Conservation (phyloP, 2,888 invertebrate species). For the Myopa testacea region DNA sequence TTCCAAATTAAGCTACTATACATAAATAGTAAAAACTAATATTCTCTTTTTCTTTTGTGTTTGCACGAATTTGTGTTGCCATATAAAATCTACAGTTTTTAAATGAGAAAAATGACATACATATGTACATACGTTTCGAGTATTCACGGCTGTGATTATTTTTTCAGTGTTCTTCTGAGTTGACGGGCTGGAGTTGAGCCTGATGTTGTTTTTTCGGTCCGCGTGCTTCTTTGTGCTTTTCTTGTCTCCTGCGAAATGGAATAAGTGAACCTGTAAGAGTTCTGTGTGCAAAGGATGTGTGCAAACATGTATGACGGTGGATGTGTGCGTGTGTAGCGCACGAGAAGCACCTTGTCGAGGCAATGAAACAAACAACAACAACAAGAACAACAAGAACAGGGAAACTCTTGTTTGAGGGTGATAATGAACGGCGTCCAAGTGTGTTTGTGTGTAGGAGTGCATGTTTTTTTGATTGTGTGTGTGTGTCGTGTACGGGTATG, state of each 20-base stretch:
- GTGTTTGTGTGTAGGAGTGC: conserved; percentile 23
- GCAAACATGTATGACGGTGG: not conserved
- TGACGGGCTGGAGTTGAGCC: not conserved
- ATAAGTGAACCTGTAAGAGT: conserved; percentile 31
- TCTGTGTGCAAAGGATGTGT: conserved; percentile 7
- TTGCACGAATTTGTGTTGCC: no score
- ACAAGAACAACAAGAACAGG: conserved; percentile 7
- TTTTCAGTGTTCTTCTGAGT: conserved; percentile 16
- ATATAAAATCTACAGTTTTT: no score
- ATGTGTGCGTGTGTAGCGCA: conserved; percentile 13
- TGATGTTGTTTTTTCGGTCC: not conserved
- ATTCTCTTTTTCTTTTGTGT: no score
- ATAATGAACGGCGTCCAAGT: conserved; percentile 41
- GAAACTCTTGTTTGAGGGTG: conserved; percentile 41
- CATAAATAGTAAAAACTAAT: no score
- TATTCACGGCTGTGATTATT: not conserved
- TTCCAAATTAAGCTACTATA: no score
- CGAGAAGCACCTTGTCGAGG: conserved; percentile 23
- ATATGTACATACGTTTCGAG: no score
- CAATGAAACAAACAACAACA: conserved; percentile 33
- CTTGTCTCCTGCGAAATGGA: conserved; percentile 25
- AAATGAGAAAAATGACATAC: no score
- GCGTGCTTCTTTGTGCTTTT: conserved; percentile 20
- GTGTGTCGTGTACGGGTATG: conserved; percentile 35
- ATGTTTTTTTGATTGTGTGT: conserved; percentile 18